Evolutionary conservation across 2,797 vertebrate species (phyloP), one percentile per base, ranked within the genome.

Genomic region (Sylvilagus floridanus): DNA sequence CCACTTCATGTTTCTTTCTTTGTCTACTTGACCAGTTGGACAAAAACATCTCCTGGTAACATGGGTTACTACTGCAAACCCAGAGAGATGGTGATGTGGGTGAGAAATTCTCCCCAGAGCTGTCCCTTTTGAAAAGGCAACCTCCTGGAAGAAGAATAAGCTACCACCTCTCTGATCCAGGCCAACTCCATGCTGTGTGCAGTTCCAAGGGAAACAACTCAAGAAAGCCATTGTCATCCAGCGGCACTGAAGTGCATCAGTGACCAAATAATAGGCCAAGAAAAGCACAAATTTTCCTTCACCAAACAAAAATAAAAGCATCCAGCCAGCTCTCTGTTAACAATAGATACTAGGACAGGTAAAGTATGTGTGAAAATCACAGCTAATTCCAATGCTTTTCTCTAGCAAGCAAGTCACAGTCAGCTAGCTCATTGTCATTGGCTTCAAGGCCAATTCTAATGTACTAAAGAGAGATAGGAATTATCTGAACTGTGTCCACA

Each of bases 381-480:
- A 69, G 76, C 42, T 57, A 94, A 91, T 86, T 69, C 63, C 66
- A 86, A 89, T 91, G 83, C 17, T 84, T 93, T 90, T 71, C 62
- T 83, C 62, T 75, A 52, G 60, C 75, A 79, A 92, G 19, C 75
- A 79, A 92, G 19, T 69, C 22, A 88, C 19, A 90, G 77, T 63
- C 84, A 93, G n/a, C 32, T 5, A 96, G 42, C 75, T 95, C 50
- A 95, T 88, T 94, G 96, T 93, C 86, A 96, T 66, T 94, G 87
- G 24, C 28, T 95, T 84, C 57, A 28, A 95, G 28, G 60, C 28
- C 52, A 88, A 94, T 89, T 91, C n/a, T 93, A 94, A 87, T 50
- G 54, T 66, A 86, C 91, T 68, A 95, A 95, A 90, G 79, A 93
- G 79, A 91, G 65, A 87, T 28, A 85, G 75, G 54, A 62, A 89